These are phyloP conservation scores for Scaptomyza graminum DNA, from an alignment of 1,140 invertebrate genomes.

Conservation along the genomic window DNA sequence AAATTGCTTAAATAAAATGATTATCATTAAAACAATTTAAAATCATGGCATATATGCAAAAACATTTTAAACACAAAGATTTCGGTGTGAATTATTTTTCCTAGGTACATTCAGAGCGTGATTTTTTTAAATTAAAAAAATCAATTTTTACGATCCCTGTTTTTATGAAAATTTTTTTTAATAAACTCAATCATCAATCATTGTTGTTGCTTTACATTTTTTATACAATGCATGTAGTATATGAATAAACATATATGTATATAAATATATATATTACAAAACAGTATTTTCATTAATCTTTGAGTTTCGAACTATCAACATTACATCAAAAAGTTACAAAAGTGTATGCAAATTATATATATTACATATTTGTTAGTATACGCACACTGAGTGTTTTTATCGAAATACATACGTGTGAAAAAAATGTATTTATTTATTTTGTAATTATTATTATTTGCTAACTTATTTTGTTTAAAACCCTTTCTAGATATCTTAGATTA, in stretches of 20 bases:
- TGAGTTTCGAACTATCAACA: slow-evolving; percentile 55
- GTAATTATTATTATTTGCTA: slow-evolving; percentile 33
- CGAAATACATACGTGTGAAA: slow-evolving; percentile 48
- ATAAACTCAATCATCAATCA: slow-evolving; percentile 48
- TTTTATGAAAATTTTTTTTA: too few species aligned
- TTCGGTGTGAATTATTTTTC: too few species aligned
- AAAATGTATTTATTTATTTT: slow-evolving; percentile 1
- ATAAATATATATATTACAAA: slow-evolving; percentile 54
- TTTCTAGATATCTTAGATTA: slow-evolving; percentile 37
- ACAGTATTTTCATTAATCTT: slow-evolving; percentile 67
- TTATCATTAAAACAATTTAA: too few species aligned
- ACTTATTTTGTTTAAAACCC: slow-evolving; percentile 41
- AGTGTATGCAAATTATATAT: slow-evolving; percentile 63
- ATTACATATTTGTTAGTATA: slow-evolving; percentile 53
- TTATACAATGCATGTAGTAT: slow-evolving; percentile 25
- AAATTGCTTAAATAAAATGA: too few species aligned
- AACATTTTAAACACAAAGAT: too few species aligned
- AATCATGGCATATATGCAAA: too few species aligned
- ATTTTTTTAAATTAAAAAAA: too few species aligned
- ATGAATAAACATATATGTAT: slow-evolving; percentile 15
- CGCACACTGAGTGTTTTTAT: slow-evolving; percentile 29
- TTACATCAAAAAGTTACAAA: slow-evolving; percentile 76
- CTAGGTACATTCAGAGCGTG: too few species aligned
- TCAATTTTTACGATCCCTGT: too few species aligned
- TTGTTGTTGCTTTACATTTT: slow-evolving; percentile 40